phyloP scores from a whole-genome alignment of 2,888 invertebrate species.

The Carterocephalus palaemon region DNA sequence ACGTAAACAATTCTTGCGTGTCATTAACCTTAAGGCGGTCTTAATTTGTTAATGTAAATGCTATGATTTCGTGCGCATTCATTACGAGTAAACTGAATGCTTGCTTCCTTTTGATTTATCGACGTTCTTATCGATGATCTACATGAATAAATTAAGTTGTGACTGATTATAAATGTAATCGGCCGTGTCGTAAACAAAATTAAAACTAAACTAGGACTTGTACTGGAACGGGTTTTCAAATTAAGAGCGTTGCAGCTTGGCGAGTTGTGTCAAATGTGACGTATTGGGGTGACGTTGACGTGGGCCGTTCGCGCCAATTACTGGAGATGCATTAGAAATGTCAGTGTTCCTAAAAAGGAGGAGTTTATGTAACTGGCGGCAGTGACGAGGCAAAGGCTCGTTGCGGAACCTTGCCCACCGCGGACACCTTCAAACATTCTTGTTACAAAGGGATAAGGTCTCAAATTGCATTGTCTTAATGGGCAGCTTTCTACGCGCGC shows the following conservation, averaged over 20 bases:
- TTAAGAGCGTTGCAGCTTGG: not conserved
- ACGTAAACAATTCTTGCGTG: too few relatives aligned
- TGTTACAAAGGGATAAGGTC: constrained; percentile 25
- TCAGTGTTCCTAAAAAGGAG: constrained; percentile 26
- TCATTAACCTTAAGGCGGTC: too few relatives aligned
- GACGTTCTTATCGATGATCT: too few relatives aligned
- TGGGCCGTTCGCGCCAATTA: constrained; percentile 13
- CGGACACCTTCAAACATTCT: not conserved
- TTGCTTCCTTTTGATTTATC: too few relatives aligned
- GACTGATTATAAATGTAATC: too few relatives aligned
- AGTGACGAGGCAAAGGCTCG: constrained; percentile 28
- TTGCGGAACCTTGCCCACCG: constrained; percentile 16
- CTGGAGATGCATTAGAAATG: constrained; percentile 8
- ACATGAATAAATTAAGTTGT: too few relatives aligned
- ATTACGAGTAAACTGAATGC: too few relatives aligned
- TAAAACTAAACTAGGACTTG: not conserved
- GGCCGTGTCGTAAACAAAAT: not conserved
- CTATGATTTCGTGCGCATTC: too few relatives aligned
- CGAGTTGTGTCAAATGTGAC: constrained; percentile 5
- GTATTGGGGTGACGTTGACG: constrained; percentile 1
- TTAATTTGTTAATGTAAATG: too few relatives aligned
- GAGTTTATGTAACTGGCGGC: constrained; percentile 28
- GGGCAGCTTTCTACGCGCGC: constrained; percentile 44
- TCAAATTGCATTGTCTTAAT: constrained; percentile 20
- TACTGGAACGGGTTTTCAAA: constrained; percentile 2